A percentile compares a stretch with the other conserved stretches of the same genome.
These are phyloP conservation scores for Drosophila putrida DNA, from an alignment of 2,888 invertebrate species.

Conservation along the genomic window DNA sequence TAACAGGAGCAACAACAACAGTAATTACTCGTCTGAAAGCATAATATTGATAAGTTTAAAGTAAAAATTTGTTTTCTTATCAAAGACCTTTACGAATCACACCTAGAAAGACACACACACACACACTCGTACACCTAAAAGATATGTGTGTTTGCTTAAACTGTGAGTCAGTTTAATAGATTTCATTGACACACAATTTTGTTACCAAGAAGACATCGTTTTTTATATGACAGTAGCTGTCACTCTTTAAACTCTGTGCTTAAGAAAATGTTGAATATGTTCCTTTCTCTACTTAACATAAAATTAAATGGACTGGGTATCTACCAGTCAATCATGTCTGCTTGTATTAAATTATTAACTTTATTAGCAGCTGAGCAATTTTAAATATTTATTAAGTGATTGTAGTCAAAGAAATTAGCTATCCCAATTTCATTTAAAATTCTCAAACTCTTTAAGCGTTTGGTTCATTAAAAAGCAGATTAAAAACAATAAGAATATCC, in stretches of 20 bases:
- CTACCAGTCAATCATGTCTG: not conserved
- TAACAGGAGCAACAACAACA: constrained; percentile 21
- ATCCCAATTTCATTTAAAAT: constrained; percentile 8
- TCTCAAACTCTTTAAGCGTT: constrained; percentile 4
- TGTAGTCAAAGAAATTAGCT: not conserved
- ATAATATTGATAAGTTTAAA: constrained; percentile 41
- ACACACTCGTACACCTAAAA: not conserved
- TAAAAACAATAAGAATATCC: too few species aligned
- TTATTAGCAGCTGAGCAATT: not conserved
- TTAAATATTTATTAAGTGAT: not conserved
- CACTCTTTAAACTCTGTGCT: not conserved
- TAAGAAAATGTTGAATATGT: not conserved
- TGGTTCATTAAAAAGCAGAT: not conserved
- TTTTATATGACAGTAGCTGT: constrained; percentile 2
- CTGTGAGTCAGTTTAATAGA: constrained; percentile 27
- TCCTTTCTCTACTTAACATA: too few species aligned
- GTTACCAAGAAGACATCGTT: constrained; percentile 15
- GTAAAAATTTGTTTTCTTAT: constrained; percentile 47
- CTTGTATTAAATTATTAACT: not conserved
- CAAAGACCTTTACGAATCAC: constrained; percentile 22
- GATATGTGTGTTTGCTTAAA: constrained; percentile 7
- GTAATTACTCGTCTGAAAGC: constrained; percentile 48
- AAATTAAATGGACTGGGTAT: not conserved
- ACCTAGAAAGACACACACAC: not conserved
- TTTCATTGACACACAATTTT: constrained; percentile 1